These are phyloP conservation scores for Spicauda simplicius DNA, from an alignment of 2,888 invertebrate genomes.

Conservation along the genomic window DNA sequence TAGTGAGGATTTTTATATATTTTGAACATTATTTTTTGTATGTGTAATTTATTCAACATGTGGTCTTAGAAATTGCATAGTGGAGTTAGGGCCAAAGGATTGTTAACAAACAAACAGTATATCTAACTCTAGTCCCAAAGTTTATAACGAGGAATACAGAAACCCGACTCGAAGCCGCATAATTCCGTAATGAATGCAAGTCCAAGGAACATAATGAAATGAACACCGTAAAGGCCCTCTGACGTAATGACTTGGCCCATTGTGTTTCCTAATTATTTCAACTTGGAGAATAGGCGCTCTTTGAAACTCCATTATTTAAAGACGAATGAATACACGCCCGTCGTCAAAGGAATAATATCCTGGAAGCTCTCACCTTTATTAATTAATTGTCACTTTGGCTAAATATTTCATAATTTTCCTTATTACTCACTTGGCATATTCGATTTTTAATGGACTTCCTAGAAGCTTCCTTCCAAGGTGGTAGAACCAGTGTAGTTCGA, in stretches of 20 bases:
- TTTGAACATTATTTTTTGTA: too few species aligned
- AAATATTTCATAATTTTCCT: background rate
- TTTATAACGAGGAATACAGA: background rate
- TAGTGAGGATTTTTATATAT: too few species aligned
- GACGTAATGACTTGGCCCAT: constrained; percentile 43
- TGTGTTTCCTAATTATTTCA: constrained; percentile 45
- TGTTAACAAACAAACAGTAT: too few species aligned
- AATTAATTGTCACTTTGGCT: background rate
- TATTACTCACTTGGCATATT: too few species aligned
- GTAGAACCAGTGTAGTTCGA: too few species aligned
- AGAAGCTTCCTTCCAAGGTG: too few species aligned
- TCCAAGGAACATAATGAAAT: constrained; percentile 17
- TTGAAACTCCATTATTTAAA: constrained; percentile 50
- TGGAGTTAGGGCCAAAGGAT: too few species aligned
- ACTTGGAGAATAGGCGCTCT: constrained; percentile 40
- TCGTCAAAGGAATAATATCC: background rate
- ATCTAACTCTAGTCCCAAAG: too few species aligned
- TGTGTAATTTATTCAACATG: too few species aligned
- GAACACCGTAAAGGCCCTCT: constrained; percentile 19
- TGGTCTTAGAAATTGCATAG: too few species aligned
- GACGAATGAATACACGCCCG: constrained; percentile 47
- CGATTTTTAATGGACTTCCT: too few species aligned
- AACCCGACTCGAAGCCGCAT: background rate
- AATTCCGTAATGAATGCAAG: constrained; percentile 21
- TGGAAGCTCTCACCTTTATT: background rate